Conservation (phyloP, 1,140 invertebrate species). For the Belonocnema kinseyi region DNA sequence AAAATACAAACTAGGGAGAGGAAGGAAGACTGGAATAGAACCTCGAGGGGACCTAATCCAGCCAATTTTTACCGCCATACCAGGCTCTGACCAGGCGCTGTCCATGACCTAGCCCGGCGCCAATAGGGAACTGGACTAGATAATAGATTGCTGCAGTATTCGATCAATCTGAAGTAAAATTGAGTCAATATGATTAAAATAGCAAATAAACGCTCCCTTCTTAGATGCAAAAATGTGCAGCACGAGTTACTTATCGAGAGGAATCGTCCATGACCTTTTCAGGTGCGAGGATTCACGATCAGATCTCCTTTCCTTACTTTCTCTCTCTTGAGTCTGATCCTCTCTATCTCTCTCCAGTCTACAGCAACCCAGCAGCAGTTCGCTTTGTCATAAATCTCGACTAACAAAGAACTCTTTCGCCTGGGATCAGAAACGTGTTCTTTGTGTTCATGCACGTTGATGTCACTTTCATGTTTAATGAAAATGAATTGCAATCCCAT, state of each 20-base stretch:
- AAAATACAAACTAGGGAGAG: slow-evolving; percentile 33
- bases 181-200: slow-evolving; percentile 41
- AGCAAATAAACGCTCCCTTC: slow-evolving; percentile 37
- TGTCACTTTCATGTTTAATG: not conserved
- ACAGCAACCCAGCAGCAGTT: slow-evolving; percentile 8
- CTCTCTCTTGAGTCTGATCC: not conserved
- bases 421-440: not conserved
- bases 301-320: not conserved
- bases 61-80: too few relatives aligned
- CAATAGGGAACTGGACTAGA: too few relatives aligned
- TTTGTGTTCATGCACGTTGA: not conserved
- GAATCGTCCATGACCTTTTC: slow-evolving; percentile 55
- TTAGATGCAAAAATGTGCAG: slow-evolving; percentile 34
- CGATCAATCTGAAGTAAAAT: too few relatives aligned
- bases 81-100: too few relatives aligned
- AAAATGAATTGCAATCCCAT: not conserved
- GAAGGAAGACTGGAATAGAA: not conserved
- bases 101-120: too few relatives aligned
- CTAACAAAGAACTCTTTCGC: slow-evolving; percentile 23
- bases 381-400: slow-evolving; percentile 23
- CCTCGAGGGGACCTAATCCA: not conserved
- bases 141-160: too few relatives aligned
- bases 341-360: not conserved
- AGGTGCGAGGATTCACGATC: slow-evolving; percentile 41
- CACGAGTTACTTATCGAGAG: slow-evolving; percentile 45